Evolutionary conservation across 2,888 invertebrate species (phyloP).

Genomic region (Trichopoda pennipes): DNA sequence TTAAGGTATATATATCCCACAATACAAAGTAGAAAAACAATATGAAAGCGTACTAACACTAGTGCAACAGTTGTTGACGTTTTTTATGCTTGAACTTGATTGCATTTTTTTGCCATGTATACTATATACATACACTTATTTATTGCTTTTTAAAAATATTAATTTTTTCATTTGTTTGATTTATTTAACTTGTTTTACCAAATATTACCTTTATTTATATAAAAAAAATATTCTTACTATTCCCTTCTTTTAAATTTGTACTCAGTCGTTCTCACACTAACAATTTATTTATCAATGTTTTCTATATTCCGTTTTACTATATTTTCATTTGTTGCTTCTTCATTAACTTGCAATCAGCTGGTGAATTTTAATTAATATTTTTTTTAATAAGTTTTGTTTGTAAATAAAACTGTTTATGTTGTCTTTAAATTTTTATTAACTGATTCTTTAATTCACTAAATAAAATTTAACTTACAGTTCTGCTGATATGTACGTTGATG

Average conservation of each 20-base stretch:
- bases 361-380: slow-evolving; percentile 62
- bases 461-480: slow-evolving; percentile 40
- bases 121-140: not conserved
- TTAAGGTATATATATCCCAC: not conserved
- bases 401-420: slow-evolving; percentile 43
- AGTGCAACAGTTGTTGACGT: slow-evolving; percentile 24
- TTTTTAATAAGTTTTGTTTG: slow-evolving; percentile 51
- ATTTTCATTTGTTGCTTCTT: slow-evolving; percentile 59
- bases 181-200: too few species aligned
- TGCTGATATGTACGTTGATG: slow-evolving; percentile 76
- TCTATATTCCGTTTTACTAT: slow-evolving; percentile 30
- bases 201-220: too few species aligned
- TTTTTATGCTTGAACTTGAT: slow-evolving; percentile 70
- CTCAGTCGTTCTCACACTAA: slow-evolving; percentile 20
- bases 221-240: not conserved
- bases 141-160: not conserved
- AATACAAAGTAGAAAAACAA: not conserved
- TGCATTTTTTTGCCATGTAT: slow-evolving; percentile 34
- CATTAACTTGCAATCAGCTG: slow-evolving; percentile 65
- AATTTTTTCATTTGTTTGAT: not conserved
- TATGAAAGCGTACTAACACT: slow-evolving; percentile 5
- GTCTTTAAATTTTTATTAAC: not conserved
- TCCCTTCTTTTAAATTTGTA: not conserved
- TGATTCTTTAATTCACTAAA: not conserved
- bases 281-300: not conserved